Conservation (phyloP, 2,888 invertebrate species). For the Xestobium rufovillosum region DNA sequence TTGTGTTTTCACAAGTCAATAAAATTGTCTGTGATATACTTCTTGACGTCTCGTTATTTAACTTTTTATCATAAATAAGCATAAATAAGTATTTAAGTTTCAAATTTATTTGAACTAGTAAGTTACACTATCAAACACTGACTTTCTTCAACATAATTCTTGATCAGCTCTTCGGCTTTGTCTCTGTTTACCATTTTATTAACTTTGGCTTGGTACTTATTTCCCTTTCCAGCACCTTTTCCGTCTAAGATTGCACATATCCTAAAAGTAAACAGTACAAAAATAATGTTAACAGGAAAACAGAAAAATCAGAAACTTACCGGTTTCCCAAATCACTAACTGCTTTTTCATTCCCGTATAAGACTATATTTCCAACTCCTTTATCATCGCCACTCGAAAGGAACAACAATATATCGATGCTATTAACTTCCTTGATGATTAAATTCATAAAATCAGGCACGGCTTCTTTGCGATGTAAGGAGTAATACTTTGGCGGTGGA, state of each 20-base stretch:
- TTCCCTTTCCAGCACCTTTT: slow-evolving; percentile 69
- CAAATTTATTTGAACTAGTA: too few species aligned
- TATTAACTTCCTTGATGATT: slow-evolving; percentile 58
- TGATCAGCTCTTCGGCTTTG: slow-evolving; percentile 56
- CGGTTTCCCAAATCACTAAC: slow-evolving; percentile 51
- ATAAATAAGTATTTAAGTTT: too few species aligned
- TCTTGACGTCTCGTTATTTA: too few species aligned
- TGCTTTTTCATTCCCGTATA: slow-evolving; percentile 50
- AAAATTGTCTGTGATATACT: too few species aligned
- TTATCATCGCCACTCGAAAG: slow-evolving; percentile 65
- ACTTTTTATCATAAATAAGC: too few species aligned
- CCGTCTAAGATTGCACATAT: slow-evolving; percentile 62
- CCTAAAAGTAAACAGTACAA: slow-evolving; percentile 41
- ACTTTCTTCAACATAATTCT: slow-evolving; percentile 50
- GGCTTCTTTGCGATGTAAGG: slow-evolving; percentile 63
- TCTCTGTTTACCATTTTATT: slow-evolving; percentile 54
- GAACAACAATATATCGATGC: slow-evolving; percentile 54
- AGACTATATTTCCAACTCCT: slow-evolving; percentile 49
- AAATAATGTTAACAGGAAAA: slow-evolving; percentile 10
- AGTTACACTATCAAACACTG: too few species aligned
- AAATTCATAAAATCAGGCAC: slow-evolving; percentile 69
- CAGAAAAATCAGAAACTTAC: slow-evolving; percentile 43
- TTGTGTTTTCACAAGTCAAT: too few species aligned
- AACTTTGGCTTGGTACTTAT: slow-evolving; percentile 71
- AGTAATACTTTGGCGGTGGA: slow-evolving; percentile 50